A percentile compares a stretch with the other conserved stretches of the same genome.
phyloP scores from a whole-genome alignment of 2,888 invertebrate species.

The Notodonta ziczac region DNA sequence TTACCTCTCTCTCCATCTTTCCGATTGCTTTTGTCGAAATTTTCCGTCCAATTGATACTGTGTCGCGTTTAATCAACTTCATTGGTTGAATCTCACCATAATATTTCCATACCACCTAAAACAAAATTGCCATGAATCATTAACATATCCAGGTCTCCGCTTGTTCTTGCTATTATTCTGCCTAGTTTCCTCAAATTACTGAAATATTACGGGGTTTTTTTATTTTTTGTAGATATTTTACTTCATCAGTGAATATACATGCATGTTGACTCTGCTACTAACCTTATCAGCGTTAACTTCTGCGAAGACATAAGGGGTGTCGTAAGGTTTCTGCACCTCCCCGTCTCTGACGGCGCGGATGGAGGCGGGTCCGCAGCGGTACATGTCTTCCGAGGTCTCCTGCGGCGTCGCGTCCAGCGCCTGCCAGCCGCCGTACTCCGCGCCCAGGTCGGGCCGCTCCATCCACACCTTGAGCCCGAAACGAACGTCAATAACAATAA shows the following conservation, averaged over 20 bases:
- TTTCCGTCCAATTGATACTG: conserved; percentile 90
- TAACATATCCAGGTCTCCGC: no score
- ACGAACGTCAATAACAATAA: no score
- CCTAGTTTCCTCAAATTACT: no score
- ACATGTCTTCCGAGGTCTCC: conserved; percentile 92
- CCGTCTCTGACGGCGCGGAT: conserved; percentile 93
- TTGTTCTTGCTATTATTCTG: no score
- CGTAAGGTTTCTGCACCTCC: conserved; percentile 92
- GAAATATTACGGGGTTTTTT: no score
- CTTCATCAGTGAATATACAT: no score
- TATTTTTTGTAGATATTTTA: no score
- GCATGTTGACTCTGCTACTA: conserved; percentile 13
- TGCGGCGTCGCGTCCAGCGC: conserved; percentile 97
- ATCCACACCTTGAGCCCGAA: conserved; percentile 89
- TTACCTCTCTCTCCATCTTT: conserved; percentile 88
- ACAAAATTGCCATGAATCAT: not conserved
- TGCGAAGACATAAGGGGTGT: conserved; percentile 93
- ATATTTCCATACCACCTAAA: conserved; percentile 92
- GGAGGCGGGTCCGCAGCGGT: conserved; percentile 94
- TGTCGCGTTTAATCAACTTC: conserved; percentile 92
- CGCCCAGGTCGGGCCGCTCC: conserved; percentile 92
- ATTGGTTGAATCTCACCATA: conserved; percentile 92
- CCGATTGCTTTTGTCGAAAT: conserved; percentile 95
- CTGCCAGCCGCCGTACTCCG: conserved; percentile 95
- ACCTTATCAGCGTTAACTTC: conserved; percentile 97